phyloP scores from a whole-genome alignment of 2,797 vertebrate species.

The Nasua narica region DNA sequence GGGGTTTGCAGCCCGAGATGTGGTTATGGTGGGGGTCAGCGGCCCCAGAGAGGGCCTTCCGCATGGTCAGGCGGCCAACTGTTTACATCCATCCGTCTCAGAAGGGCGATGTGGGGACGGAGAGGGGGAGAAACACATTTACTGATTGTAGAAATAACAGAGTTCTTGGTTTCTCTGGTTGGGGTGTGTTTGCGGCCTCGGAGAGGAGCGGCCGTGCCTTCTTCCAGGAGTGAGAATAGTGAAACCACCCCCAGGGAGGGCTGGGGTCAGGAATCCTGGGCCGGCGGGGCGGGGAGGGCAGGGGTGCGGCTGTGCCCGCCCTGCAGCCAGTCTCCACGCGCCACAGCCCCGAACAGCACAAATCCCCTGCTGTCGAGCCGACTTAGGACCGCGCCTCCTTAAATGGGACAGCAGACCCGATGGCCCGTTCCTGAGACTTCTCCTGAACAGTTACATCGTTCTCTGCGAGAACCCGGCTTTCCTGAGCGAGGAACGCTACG shows the following conservation, averaged over 20 bases:
- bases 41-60: background rate
- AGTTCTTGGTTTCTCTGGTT: accelerated
- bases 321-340: background rate
- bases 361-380: no score
- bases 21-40: background rate
- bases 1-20: no score
- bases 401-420: accelerated
- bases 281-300: background rate
- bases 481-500: accelerated
- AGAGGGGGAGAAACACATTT: no score
- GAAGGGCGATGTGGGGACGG: accelerated
- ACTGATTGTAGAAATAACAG: background rate
- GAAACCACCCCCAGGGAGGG: background rate
- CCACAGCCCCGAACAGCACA: accelerated
- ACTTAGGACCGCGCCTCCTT: background rate
- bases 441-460: accelerated
- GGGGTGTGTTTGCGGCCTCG: background rate
- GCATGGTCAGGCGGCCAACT: accelerated
- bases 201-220: background rate
- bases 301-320: background rate
- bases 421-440: accelerated
- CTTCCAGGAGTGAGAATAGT: accelerated
- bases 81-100: no score
- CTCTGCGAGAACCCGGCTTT: background rate
- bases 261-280: background rate